phyloP scores from a whole-genome alignment of 2,113 vertebrate species.

The Xyrauchen texanus region DNA sequence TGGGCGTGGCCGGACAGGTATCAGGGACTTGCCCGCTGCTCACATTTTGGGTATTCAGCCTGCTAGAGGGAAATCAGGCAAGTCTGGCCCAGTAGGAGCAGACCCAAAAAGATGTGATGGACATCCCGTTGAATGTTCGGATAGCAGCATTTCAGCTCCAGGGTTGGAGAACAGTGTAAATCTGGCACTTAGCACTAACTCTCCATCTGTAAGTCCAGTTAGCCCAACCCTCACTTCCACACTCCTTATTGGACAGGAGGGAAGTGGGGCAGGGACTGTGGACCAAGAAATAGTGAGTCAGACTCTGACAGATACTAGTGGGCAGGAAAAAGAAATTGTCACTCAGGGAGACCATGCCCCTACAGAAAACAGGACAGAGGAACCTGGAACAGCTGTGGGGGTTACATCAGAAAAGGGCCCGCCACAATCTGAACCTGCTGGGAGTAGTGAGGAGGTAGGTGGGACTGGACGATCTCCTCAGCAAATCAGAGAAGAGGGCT shows the following conservation, averaged over 20 bases:
- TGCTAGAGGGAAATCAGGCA: constrained; percentile 61
- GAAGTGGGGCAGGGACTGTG: constrained; percentile 52
- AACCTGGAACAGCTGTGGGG: constrained; percentile 29
- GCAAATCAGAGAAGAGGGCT: constrained; percentile 89
- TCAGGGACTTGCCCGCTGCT: constrained; percentile 86
- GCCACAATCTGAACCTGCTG: constrained; percentile 48
- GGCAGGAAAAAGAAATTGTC: constrained; percentile 29
- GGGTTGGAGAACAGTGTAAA: constrained; percentile 57
- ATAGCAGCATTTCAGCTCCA: constrained; percentile 44
- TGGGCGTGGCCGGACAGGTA: constrained; percentile 83
- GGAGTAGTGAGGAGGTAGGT: constrained; percentile 67
- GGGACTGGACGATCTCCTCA: constrained; percentile 74
- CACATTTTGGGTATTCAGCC: constrained; percentile 92
- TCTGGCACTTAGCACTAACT: constrained; percentile 25
- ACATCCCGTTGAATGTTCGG: constrained; percentile 63
- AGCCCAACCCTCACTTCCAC: background rate
- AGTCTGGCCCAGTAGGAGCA: constrained; percentile 72
- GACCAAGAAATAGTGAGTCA: constrained; percentile 27
- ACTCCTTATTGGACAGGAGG: constrained; percentile 44
- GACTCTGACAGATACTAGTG: constrained; percentile 11
- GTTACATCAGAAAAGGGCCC: constrained; percentile 46
- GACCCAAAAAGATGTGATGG: constrained; percentile 52
- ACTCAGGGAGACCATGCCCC: constrained; percentile 22
- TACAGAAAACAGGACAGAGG: constrained; percentile 33
- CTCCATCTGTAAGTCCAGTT: background rate